A percentile compares a stretch with the other conserved stretches of the same genome.
These are phyloP conservation scores for Oplegnathus fasciatus DNA, from an alignment of 2,113 vertebrate genomes.

Conservation along the genomic window DNA sequence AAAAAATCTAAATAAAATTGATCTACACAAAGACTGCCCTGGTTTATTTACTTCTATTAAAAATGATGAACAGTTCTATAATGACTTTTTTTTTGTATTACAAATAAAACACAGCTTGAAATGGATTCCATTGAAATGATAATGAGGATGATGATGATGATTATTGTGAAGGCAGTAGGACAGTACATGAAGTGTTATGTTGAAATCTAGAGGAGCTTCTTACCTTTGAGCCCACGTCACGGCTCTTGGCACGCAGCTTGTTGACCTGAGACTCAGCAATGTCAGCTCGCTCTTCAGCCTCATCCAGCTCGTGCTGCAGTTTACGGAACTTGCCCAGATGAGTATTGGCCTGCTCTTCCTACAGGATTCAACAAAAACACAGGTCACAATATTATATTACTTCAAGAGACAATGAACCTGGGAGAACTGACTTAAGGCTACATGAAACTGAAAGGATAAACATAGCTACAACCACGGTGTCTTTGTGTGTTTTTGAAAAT, in stretches of 20 bases:
- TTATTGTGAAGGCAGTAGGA: neutral
- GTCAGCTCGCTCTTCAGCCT: conserved; percentile 86
- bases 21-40: conserved; percentile 29
- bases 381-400: neutral
- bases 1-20: conserved; percentile 43
- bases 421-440: neutral
- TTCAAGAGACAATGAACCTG: neutral
- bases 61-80: neutral
- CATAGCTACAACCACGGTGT: neutral
- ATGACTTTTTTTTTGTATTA: neutral
- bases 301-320: conserved; percentile 87
- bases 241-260: conserved; percentile 85
- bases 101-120: neutral
- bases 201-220: neutral
- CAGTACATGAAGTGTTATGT: neutral
- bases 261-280: conserved; percentile 88
- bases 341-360: conserved; percentile 86
- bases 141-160: neutral
- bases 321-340: conserved; percentile 86
- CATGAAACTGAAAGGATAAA: neutral
- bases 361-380: conserved; percentile 27
- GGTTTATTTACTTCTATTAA: neutral
- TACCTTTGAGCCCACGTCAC: conserved; percentile 85
- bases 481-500: neutral
- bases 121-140: neutral